Evolutionary conservation across 1,140 invertebrate genomes (phyloP), one percentile per base, ranked within the genome.

Genomic region (Scaptomyza pallida): DNA sequence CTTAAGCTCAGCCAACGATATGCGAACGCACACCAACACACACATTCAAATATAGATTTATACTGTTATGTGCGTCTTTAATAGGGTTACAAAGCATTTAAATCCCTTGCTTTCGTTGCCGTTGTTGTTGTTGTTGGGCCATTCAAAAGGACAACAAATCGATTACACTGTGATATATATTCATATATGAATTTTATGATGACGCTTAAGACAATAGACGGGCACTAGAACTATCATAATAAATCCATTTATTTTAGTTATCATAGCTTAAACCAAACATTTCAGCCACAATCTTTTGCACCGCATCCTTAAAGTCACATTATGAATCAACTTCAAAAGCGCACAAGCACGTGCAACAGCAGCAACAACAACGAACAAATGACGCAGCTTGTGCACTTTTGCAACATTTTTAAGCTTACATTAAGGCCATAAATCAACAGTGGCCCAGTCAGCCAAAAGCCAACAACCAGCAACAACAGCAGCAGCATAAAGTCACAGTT

Each of bases 391-490:
- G 16, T 21, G 8, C 12, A 43, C 21, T 51, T 35, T 33, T 17
- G 26, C 26, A 35, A 19, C 51, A 40, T 26, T 41, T 37, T 15
- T 12, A 23, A 52, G 37, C 51, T 40, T 16, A n/a, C 26, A 56
- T 26, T 26, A 35, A 37, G 45, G 17, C 43, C 45, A 63, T 63
- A 69, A 69, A 63, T 69, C 65, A 62, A 37, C 17, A 21, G 17
- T 17, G 8, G 8, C 16, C 10, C 4, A 23, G 48, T 23, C 15
- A 35, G 26, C 9, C 26, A 19, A 30, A 9, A 35, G 26, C 9
- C 26, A 19, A 30, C 48, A n/a, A 37, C 12, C 12, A 37, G 4
- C 12, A 37, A 5, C 12, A 35, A 12, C 33, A 37, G 33, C 33
- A 30, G 35, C 51, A 23, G 12, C 51, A 55, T 12, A 37, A 41